Conservation (phyloP, 2,888 invertebrate species). For the Lasioglossum pauxillum region DNA sequence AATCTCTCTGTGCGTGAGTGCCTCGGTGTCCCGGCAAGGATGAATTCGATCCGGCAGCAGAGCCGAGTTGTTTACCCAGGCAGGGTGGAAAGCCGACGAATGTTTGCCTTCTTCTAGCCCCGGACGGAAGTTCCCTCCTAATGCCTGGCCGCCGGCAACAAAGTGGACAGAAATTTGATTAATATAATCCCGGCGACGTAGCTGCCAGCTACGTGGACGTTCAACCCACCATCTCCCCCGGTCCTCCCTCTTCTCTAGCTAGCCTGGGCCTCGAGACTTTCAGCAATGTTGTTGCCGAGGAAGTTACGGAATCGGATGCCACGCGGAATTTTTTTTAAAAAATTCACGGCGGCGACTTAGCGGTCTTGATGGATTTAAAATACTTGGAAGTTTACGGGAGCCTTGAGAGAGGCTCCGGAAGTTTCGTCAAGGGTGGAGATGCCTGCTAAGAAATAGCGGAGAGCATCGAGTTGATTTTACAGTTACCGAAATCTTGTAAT, state of each 20-base stretch:
- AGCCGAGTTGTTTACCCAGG: constrained; percentile 62
- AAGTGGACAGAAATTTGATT: constrained; percentile 75
- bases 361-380: constrained; percentile 24
- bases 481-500: neutral
- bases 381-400: constrained; percentile 18
- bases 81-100: constrained; percentile 65
- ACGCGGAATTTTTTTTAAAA: constrained; percentile 13
- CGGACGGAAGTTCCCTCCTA: constrained; percentile 52
- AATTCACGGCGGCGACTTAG: constrained; percentile 4
- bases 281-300: constrained; percentile 5
- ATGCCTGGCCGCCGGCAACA: constrained; percentile 59
- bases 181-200: constrained; percentile 64
- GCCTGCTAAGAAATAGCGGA: constrained; percentile 12
- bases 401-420: constrained; percentile 3
- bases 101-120: constrained; percentile 72
- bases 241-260: neutral
- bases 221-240: neutral
- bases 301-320: constrained; percentile 12
- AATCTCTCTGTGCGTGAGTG: constrained; percentile 45
- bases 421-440: neutral
- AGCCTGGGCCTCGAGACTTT: neutral
- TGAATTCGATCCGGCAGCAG: constrained; percentile 66
- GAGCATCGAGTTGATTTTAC: neutral
- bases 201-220: constrained; percentile 14
- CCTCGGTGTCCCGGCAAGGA: constrained; percentile 58